Base-by-base conservation (phyloP, 1,140 invertebrate genomes). In the Bradysia coprophila region DNA sequence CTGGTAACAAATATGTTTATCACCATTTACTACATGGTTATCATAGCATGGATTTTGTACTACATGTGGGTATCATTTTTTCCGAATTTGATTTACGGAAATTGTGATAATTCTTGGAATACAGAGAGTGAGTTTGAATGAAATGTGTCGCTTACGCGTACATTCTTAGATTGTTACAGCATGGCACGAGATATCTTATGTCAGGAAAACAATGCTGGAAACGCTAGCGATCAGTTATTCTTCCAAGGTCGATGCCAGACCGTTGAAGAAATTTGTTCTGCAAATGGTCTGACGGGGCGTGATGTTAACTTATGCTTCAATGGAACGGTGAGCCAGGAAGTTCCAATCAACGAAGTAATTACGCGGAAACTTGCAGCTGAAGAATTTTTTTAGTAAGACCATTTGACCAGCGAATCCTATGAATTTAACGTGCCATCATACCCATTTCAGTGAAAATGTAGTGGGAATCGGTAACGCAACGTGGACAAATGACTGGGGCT, bases 1-100 rank as follows among this genome's bases (percentile, higher is more conserved):
- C 90, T 90, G 1, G 89, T 98, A 3, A 95, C 97, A 85, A 93
- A 93, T 1, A 95, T 90, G 53, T 98, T 94, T 93, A 85, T 98
- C 70, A 98, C 98, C 58, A 78, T 93, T 21, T 98, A 97, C 65
- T 98, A 98, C 68, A 98, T 98, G 52, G 91, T 99, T 2, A 93
- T 98, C 45, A 68, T 98, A 42, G 87, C 91, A 2, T 99, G 94
- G 94, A 91, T 90, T 1, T 78, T 97, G 46, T 96, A 93, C 62
- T 98, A 98, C 57, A 87, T 97, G 60, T 84, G 92, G 62, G 84
- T 86, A 72, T 96, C 92, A 3, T 74, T 94, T 20, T 40, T 21
- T 21, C 39, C 23, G 8, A 20, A 19, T 4, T 20, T 38, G 6
- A 20, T 16, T 13, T 42, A 31, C n/a, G 21, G 41, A 3, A 21